Evolutionary conservation across 2,113 vertebrate genomes (phyloP).

Genomic region (Tachuris rubrigastra): DNA sequence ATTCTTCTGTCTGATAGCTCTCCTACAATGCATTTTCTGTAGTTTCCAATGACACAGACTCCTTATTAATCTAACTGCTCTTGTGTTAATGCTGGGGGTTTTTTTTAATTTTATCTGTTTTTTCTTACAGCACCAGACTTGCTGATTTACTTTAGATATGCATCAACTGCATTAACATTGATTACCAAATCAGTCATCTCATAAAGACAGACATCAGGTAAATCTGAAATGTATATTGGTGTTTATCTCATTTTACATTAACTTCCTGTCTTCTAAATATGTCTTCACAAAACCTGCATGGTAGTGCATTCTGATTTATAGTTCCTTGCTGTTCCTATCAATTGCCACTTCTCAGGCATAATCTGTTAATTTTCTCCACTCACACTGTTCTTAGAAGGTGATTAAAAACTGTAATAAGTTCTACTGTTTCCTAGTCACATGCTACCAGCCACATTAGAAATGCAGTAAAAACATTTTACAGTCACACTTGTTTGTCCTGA

Average conservation of each 20-base stretch:
- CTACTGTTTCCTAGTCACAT: background rate
- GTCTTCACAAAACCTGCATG: background rate
- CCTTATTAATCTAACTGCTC: background rate
- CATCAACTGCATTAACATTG: background rate
- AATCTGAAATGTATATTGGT: background rate
- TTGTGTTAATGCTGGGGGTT: background rate
- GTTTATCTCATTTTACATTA: background rate
- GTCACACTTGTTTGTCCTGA: background rate
- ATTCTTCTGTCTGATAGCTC: background rate
- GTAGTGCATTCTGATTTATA: background rate
- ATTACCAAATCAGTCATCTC: background rate
- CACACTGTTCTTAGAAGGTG: background rate
- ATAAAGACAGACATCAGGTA: background rate
- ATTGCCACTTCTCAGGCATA: background rate
- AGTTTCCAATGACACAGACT: background rate
- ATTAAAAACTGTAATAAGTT: background rate
- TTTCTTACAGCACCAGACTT: background rate
- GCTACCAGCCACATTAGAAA: background rate
- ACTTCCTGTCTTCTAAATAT: background rate
- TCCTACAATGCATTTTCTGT: background rate
- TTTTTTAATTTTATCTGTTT: background rate
- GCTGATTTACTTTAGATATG: background rate
- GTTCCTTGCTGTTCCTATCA: background rate
- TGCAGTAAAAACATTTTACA: background rate
- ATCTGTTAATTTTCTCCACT: background rate